Conservation (phyloP, 1,140 invertebrate genomes). For the Drosophila navojoa region DNA sequence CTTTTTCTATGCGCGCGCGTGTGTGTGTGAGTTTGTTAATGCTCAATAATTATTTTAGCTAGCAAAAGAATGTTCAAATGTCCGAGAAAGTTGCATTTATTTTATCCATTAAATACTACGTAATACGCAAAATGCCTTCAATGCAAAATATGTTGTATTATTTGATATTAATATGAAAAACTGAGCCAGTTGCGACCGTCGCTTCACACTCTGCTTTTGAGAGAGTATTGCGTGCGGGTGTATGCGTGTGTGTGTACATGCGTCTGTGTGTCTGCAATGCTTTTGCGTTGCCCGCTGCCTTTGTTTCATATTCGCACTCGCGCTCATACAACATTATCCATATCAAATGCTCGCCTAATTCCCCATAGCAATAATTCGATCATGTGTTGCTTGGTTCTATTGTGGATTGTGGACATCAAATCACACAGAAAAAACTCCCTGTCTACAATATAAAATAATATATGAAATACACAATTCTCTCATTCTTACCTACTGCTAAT, state of each 20-base stretch:
- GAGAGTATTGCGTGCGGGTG: constrained; percentile 21
- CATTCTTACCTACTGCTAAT: constrained; percentile 24
- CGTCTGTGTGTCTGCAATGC: constrained; percentile 60
- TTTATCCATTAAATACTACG: constrained; percentile 8
- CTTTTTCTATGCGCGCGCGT: constrained; percentile 37
- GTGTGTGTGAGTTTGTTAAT: constrained; percentile 48
- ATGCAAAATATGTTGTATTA: neutral
- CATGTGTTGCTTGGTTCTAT: constrained; percentile 57
- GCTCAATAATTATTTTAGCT: constrained; percentile 43
- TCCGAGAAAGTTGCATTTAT: constrained; percentile 15
- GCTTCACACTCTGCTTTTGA: constrained; percentile 21
- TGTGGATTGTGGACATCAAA: constrained; percentile 30
- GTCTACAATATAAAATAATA: neutral
- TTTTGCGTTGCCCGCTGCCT: constrained; percentile 65
- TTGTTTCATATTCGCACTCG: constrained; percentile 56
- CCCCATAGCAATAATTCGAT: constrained; percentile 47
- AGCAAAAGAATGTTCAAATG: constrained; percentile 24
- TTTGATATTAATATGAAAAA: constrained; percentile 11
- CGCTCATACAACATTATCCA: constrained; percentile 52
- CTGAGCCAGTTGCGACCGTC: constrained; percentile 21
- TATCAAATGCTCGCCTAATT: constrained; percentile 64
- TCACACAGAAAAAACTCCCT: constrained; percentile 18
- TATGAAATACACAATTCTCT: neutral
- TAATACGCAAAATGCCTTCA: neutral
- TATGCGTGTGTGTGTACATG: constrained; percentile 26